These are phyloP conservation scores for Sminthurides aquaticus DNA, from an alignment of 2,888 invertebrate genomes.

Conservation along the genomic window DNA sequence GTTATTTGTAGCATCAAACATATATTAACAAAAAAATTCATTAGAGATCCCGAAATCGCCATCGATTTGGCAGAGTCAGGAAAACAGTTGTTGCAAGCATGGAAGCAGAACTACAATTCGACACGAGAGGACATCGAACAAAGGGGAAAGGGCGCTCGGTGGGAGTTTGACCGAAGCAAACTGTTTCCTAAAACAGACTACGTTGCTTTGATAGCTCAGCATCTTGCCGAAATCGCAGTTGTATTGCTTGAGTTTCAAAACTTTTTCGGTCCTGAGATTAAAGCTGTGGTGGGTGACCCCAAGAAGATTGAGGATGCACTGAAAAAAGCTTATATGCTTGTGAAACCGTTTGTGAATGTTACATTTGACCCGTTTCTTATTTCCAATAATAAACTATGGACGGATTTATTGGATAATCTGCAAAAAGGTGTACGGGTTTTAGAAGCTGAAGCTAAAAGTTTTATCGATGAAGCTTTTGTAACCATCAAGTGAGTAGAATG, in stretches of 20 bases:
- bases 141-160: conserved; percentile 73
- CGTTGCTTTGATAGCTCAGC: conserved; percentile 68
- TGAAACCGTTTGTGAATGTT: conserved; percentile 65
- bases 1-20: neutral
- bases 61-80: conserved; percentile 55
- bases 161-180: conserved; percentile 81
- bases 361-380: conserved; percentile 76
- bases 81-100: conserved; percentile 61
- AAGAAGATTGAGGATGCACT: conserved; percentile 77
- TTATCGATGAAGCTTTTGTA: conserved; percentile 78
- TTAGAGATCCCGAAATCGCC: conserved; percentile 47
- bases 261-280: conserved; percentile 77
- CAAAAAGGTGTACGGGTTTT: conserved; percentile 63
- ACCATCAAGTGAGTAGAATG: conserved; percentile 55
- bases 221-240: conserved; percentile 61
- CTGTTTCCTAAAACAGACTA: conserved; percentile 80
- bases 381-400: conserved; percentile 77
- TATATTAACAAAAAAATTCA: neutral
- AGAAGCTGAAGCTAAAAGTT: conserved; percentile 72
- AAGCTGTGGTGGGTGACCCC: conserved; percentile 78
- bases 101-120: conserved; percentile 68
- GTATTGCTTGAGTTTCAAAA: conserved; percentile 79
- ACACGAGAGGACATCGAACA: conserved; percentile 76
- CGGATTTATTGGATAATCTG: conserved; percentile 69
- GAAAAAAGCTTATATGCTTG: conserved; percentile 67